Evolutionary conservation across 2,797 vertebrate species (phyloP).

Genomic region (Chelonia mydas): DNA sequence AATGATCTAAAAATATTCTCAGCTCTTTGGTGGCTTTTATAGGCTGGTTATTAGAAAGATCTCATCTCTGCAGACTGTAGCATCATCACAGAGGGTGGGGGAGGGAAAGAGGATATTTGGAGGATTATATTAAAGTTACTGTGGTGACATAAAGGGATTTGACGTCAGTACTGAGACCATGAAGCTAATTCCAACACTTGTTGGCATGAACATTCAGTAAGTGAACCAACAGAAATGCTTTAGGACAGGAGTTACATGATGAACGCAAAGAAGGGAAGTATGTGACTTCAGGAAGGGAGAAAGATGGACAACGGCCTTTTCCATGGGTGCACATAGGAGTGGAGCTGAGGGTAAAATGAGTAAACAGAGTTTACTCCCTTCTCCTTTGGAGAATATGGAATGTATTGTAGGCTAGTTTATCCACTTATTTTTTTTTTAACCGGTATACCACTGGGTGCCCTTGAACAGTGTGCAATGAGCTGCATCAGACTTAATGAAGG

Average conservation of each 20-base stretch:
- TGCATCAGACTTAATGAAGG: background rate
- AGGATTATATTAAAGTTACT: conserved; percentile 36
- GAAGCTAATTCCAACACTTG: conserved; percentile 32
- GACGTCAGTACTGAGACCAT: conserved; percentile 30
- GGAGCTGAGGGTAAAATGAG: background rate
- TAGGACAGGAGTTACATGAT: background rate
- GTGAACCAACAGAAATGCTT: background rate
- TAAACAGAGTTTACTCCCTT: background rate
- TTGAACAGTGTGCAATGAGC: background rate
- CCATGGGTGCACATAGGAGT: background rate
- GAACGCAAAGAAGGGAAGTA: background rate
- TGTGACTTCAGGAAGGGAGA: background rate
- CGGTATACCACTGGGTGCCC: background rate
- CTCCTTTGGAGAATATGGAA: background rate
- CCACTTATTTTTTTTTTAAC: background rate
- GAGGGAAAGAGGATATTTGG: conserved; percentile 5
- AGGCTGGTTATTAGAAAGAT: conserved; percentile 30
- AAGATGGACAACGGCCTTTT: background rate
- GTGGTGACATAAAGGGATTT: conserved; percentile 60
- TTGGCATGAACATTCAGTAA: background rate
- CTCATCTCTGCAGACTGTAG: background rate
- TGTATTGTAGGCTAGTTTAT: background rate
- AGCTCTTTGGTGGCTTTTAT: conserved; percentile 37
- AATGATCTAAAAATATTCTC: background rate
- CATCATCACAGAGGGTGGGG: background rate